A percentile compares a stretch with the other conserved stretches of the same genome.
Evolutionary conservation across 1,140 invertebrate species (phyloP).

Genomic region (Pseudachorutes palmiensis): DNA sequence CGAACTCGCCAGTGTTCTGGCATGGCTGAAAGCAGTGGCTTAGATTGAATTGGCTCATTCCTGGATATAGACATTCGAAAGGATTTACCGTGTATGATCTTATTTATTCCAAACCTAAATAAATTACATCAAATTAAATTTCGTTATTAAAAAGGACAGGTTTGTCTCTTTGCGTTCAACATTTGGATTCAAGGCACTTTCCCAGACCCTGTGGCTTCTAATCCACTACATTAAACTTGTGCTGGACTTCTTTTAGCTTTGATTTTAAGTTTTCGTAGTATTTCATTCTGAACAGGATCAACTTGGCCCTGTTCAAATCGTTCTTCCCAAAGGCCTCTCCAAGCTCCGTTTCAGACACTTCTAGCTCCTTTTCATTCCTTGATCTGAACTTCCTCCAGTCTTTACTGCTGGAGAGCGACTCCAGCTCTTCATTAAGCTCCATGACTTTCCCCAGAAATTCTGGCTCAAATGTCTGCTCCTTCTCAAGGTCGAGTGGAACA

Average conservation of each 20-base stretch:
- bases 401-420: slow-evolving; percentile 53
- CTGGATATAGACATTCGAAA: background rate
- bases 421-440: slow-evolving; percentile 76
- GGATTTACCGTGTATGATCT: background rate
- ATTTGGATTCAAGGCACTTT: background rate
- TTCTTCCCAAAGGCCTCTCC: slow-evolving; percentile 54
- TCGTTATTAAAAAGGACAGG: background rate
- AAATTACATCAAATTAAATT: background rate
- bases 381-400: slow-evolving; percentile 54
- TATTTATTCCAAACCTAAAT: too few species aligned
- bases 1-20: slow-evolving; percentile 52
- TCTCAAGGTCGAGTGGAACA: slow-evolving; percentile 59
- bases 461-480: slow-evolving; percentile 48
- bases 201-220: too few species aligned
- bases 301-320: slow-evolving; percentile 54
- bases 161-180: background rate
- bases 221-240: slow-evolving; percentile 58
- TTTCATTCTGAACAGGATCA: slow-evolving; percentile 62
- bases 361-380: slow-evolving; percentile 52
- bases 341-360: slow-evolving; percentile 49
- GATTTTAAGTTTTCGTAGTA: slow-evolving; percentile 70
- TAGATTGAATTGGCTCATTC: slow-evolving; percentile 37
- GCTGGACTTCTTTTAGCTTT: slow-evolving; percentile 62
- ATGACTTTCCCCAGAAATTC: slow-evolving; percentile 76
- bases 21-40: slow-evolving; percentile 56